phyloP scores from a whole-genome alignment of 1,140 invertebrate genomes.

The Scaptomyza hsui region DNA sequence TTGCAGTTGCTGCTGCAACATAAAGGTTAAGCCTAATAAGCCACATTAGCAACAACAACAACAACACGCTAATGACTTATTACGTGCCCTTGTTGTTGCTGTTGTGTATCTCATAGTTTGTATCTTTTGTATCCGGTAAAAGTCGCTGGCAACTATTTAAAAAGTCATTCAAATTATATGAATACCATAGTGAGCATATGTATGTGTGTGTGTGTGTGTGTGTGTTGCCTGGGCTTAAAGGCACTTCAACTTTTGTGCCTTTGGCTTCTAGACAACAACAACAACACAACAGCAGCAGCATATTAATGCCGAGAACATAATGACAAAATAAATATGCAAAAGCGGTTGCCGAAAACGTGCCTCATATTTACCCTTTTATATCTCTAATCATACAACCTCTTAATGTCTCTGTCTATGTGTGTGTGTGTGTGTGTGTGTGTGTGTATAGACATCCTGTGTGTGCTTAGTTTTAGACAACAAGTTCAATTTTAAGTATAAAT shows the following conservation, averaged over 20 bases:
- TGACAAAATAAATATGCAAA: constrained; percentile 84
- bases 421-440: constrained; percentile 22
- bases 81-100: constrained; percentile 39
- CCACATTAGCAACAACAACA: constrained; percentile 70
- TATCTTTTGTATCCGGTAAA: constrained; percentile 20
- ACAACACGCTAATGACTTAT: constrained; percentile 79
- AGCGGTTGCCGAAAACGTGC: constrained; percentile 81
- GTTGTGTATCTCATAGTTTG: constrained; percentile 37
- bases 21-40: constrained; percentile 73
- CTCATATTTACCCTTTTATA: constrained; percentile 68
- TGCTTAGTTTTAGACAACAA: constrained; percentile 40
- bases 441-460: constrained; percentile 7
- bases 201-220: constrained; percentile 20
- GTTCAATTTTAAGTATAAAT: constrained; percentile 57
- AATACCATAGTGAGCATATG: constrained; percentile 57
- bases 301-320: constrained; percentile 82
- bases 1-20: constrained; percentile 19
- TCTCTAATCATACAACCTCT: constrained; percentile 60
- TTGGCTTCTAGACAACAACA: constrained; percentile 9
- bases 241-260: constrained; percentile 24
- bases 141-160: constrained; percentile 77
- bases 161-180: constrained; percentile 83
- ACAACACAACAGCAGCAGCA: constrained; percentile 32
- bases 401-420: not conserved
- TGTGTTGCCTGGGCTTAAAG: constrained; percentile 39